Conservation (phyloP, 2,888 invertebrate species). For the Phengaris arion region DNA sequence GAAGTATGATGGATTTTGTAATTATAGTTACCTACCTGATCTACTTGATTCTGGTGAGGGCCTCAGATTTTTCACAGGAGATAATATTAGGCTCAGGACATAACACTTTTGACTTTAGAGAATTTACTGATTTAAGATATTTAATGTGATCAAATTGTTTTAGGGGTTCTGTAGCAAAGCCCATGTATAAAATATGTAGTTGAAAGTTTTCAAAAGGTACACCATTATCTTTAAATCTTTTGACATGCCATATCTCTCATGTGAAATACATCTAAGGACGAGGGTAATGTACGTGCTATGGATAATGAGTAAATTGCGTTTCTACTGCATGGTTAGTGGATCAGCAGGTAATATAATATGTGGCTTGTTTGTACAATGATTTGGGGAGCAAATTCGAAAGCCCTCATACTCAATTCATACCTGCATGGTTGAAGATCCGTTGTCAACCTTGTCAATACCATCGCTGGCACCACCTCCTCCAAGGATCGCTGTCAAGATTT, state of each 20-base stretch:
- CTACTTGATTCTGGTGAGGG: slow-evolving; percentile 60
- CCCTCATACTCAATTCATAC: slow-evolving; percentile 67
- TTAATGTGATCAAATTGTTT: too few relatives aligned
- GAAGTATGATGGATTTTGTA: slow-evolving; percentile 53
- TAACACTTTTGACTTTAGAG: too few relatives aligned
- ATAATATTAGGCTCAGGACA: background rate
- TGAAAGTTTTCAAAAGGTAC: too few relatives aligned
- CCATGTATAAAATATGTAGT: too few relatives aligned
- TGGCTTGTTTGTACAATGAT: slow-evolving; percentile 36
- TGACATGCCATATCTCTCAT: background rate
- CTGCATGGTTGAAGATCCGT: slow-evolving; percentile 93
- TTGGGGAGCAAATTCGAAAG: slow-evolving; percentile 37
- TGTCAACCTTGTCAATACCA: slow-evolving; percentile 94
- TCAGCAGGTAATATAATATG: slow-evolving; percentile 55
- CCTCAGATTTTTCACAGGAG: background rate
- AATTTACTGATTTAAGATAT: too few relatives aligned
- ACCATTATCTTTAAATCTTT: too few relatives aligned
- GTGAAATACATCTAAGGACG: background rate
- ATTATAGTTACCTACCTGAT: slow-evolving; percentile 55
- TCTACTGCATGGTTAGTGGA: slow-evolving; percentile 73
- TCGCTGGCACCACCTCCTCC: slow-evolving; percentile 88
- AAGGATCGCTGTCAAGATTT: slow-evolving; percentile 90
- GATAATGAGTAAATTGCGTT: slow-evolving; percentile 55
- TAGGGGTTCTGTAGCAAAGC: too few relatives aligned
- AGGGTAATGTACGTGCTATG: slow-evolving; percentile 66